These are phyloP conservation scores for Eupithecia vulgata DNA, from an alignment of 2,888 invertebrate species.

Conservation along the genomic window DNA sequence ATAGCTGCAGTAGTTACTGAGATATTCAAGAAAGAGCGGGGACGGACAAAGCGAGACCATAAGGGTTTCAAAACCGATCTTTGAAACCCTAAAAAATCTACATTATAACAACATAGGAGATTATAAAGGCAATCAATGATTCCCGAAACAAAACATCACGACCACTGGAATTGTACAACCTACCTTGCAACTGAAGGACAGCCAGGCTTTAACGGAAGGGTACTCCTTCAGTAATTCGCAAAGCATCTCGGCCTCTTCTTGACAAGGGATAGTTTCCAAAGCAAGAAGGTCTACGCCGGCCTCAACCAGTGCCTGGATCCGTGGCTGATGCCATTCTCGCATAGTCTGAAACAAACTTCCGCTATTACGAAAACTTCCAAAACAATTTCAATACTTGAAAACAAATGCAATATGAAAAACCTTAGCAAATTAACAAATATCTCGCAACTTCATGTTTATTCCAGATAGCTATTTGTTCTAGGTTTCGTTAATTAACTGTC, in stretches of 20 bases:
- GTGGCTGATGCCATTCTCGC: constrained; percentile 92
- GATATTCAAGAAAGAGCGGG: no score
- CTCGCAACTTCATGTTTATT: constrained; percentile 60
- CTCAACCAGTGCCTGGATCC: constrained; percentile 90
- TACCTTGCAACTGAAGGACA: constrained; percentile 94
- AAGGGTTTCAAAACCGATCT: no score
- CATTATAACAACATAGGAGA: not conserved
- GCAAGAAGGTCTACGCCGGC: constrained; percentile 94
- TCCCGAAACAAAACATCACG: not conserved
- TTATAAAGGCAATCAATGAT: not conserved
- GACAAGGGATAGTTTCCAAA: constrained; percentile 96
- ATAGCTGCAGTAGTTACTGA: no score
- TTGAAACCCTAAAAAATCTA: no score
- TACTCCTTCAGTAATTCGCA: constrained; percentile 91
- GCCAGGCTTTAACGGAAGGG: constrained; percentile 92
- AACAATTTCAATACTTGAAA: constrained; percentile 25
- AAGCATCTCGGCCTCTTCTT: constrained; percentile 92
- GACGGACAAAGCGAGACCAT: no score
- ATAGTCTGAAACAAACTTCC: constrained; percentile 75
- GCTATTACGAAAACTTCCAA: constrained; percentile 28
- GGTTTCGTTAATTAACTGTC: constrained; percentile 79
- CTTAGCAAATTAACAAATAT: constrained; percentile 45
- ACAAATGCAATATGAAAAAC: constrained; percentile 39
- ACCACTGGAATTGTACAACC: not conserved
- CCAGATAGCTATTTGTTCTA: constrained; percentile 71